These are phyloP conservation scores for Bubo bubo DNA, from an alignment of 2,113 vertebrate genomes.

Conservation along the genomic window DNA sequence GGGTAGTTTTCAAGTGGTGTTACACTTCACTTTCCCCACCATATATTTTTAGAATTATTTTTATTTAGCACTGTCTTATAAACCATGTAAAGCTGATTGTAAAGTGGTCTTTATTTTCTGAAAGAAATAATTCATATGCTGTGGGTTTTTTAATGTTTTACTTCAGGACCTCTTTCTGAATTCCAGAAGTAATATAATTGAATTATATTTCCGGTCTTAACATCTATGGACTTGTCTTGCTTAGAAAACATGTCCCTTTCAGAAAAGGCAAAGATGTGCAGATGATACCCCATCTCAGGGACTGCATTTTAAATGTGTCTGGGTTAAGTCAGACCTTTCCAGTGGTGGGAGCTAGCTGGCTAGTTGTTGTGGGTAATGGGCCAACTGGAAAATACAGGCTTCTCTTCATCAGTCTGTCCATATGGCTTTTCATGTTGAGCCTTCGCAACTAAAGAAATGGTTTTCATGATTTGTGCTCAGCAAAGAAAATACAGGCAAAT, in stretches of 20 bases:
- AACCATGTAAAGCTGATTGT: accelerated
- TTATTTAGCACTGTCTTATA: background rate
- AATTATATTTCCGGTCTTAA: background rate
- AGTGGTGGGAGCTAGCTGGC: background rate
- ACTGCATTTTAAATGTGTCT: background rate
- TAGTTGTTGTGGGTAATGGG: background rate
- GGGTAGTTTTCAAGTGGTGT: background rate
- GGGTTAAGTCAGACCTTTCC: background rate
- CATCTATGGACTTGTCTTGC: accelerated
- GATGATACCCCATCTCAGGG: background rate
- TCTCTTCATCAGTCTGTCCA: background rate
- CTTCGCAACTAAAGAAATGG: background rate
- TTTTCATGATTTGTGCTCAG: background rate
- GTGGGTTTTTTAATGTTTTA: background rate
- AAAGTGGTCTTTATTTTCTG: background rate
- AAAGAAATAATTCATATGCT: background rate
- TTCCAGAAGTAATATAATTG: background rate
- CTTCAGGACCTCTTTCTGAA: background rate
- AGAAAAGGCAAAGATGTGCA: background rate
- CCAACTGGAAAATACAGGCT: background rate
- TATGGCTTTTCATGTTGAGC: background rate
- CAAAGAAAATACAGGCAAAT: accelerated
- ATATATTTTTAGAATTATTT: background rate
- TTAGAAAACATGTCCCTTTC: background rate
- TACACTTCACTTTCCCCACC: background rate